Conservation (phyloP, 2,113 vertebrate genomes). For the Corythaixoides concolor region DNA sequence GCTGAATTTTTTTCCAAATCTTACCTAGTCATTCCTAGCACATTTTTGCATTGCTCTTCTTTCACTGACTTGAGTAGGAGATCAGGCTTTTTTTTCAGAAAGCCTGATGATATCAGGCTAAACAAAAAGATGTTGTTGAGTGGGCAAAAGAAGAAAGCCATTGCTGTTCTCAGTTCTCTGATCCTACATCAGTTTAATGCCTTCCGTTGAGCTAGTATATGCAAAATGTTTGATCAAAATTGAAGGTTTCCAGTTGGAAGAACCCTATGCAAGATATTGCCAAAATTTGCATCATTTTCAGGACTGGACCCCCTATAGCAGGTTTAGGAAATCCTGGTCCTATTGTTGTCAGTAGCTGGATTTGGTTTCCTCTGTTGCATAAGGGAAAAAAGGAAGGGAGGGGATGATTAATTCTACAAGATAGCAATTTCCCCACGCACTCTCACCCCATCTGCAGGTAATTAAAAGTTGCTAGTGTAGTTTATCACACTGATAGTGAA, state of each 20-base stretch:
- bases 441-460: slow-evolving; percentile 3
- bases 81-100: not conserved
- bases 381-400: not conserved
- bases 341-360: not conserved
- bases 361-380: not conserved
- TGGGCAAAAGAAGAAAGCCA: not conserved
- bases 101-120: not conserved
- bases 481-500: not conserved
- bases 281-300: not conserved
- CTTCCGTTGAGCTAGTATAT: not conserved
- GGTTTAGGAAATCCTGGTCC: not conserved
- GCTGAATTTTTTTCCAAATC: not conserved
- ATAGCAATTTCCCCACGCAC: not conserved
- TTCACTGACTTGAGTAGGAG: not conserved
- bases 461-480: not conserved
- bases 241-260: not conserved
- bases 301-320: not conserved
- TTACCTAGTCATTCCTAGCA: not conserved
- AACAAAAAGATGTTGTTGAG: not conserved
- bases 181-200: not conserved
- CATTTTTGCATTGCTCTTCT: not conserved
- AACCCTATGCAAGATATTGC: not conserved
- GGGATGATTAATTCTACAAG: not conserved
- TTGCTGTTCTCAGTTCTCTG: not conserved
- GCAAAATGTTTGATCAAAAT: not conserved